phyloP scores from a whole-genome alignment of 1,140 invertebrate genomes.

The Cyclargus thomasi region DNA sequence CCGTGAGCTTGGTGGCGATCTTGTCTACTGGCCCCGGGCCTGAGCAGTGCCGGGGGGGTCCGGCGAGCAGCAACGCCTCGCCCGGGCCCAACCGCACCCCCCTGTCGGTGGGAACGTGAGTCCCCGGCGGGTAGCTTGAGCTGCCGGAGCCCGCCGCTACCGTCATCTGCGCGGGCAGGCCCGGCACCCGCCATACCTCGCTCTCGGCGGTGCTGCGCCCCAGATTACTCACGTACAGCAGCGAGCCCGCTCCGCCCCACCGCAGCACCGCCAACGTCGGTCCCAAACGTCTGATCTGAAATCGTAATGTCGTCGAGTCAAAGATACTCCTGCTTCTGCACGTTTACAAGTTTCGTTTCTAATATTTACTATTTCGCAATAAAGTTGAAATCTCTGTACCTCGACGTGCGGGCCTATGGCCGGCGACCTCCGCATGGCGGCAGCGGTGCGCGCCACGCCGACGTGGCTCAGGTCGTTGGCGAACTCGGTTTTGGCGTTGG shows the following conservation, averaged over 20 bases:
- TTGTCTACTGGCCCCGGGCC: conserved; percentile 66
- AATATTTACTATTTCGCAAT: too few species aligned
- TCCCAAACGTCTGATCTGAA: conserved; percentile 52
- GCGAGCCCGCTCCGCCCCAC: conserved; percentile 52
- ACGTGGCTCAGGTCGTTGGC: conserved; percentile 50
- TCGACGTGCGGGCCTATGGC: conserved; percentile 56
- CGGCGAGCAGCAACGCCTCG: conserved; percentile 49
- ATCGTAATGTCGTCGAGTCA: conserved; percentile 12
- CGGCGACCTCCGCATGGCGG: conserved; percentile 57
- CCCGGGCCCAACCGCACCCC: conserved; percentile 47
- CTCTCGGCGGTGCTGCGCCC: conserved; percentile 38
- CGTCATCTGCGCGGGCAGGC: conserved; percentile 52
- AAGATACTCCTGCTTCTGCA: too few species aligned
- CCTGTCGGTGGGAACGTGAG: conserved; percentile 46
- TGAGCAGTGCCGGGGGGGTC: conserved; percentile 53
- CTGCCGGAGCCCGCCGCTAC: conserved; percentile 49
- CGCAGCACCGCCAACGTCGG: conserved; percentile 46
- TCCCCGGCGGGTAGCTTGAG: conserved; percentile 41
- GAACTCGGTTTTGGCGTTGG: conserved; percentile 76
- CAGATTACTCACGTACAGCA: conserved; percentile 51
- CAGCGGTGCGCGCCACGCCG: conserved; percentile 48
- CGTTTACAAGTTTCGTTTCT: too few species aligned
- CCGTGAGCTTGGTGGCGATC: conserved; percentile 59
- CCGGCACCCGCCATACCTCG: conserved; percentile 48
- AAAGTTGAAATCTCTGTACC: conserved; percentile 29